A percentile compares a stretch with the other conserved stretches of the same genome.
Evolutionary conservation across 2,888 invertebrate species (phyloP).

Genomic region (Latrodectus elegans): DNA sequence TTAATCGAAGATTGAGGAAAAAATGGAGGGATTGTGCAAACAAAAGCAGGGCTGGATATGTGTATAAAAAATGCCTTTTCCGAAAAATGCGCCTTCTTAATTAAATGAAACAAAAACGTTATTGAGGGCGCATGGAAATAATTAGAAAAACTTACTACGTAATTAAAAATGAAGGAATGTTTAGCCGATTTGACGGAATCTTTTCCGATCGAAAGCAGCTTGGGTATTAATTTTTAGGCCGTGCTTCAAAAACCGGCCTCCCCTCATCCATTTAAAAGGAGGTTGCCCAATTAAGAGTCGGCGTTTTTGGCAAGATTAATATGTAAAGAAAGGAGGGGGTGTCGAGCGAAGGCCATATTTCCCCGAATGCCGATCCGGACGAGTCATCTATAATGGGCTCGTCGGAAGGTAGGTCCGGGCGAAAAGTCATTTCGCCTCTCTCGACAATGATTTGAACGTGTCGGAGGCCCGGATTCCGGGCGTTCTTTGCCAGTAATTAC

Average conservation of each 20-base stretch:
- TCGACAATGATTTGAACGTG: constrained; percentile 57
- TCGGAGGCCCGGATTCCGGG: constrained; percentile 31
- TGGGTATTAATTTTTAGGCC: constrained; percentile 44
- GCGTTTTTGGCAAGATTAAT: constrained; percentile 61
- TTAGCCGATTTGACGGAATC: constrained; percentile 45
- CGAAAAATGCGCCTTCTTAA: constrained; percentile 16
- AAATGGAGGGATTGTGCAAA: neutral
- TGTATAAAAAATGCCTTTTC: neutral
- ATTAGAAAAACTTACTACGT: constrained; percentile 50
- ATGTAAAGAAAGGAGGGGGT: constrained; percentile 55
- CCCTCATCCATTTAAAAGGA: constrained; percentile 28
- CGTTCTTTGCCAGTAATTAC: constrained; percentile 58
- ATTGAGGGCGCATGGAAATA: constrained; percentile 19
- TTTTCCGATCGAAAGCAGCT: constrained; percentile 40
- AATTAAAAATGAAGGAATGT: constrained; percentile 51
- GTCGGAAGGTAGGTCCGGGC: constrained; percentile 24
- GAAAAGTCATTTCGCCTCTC: constrained; percentile 33
- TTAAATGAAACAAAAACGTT: constrained; percentile 46
- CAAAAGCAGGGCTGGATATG: neutral
- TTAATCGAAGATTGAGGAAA: neutral
- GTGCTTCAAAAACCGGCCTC: constrained; percentile 43
- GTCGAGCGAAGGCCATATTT: constrained; percentile 22
- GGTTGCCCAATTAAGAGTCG: constrained; percentile 49
- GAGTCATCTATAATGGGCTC: constrained; percentile 57
- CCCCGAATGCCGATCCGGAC: constrained; percentile 46